phyloP scores from a whole-genome alignment of 2,888 invertebrate species.

The Drosophila monieri region DNA sequence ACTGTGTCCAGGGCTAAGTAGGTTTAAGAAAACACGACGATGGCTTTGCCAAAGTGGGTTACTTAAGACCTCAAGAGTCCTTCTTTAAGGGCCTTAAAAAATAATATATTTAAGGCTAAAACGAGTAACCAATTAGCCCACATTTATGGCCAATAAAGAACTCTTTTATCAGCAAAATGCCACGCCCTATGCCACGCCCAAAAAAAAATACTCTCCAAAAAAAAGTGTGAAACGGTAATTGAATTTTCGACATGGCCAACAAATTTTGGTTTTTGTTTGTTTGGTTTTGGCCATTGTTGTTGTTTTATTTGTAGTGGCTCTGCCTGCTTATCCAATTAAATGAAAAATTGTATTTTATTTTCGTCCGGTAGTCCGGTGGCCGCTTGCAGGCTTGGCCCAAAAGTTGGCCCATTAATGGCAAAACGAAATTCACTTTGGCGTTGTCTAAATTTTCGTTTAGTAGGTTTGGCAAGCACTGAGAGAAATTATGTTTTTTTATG shows the following conservation, averaged over 20 bases:
- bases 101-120: no score
- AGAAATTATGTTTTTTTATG: neutral
- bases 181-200: slow-evolving; percentile 34
- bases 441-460: slow-evolving; percentile 18
- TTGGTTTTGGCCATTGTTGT: slow-evolving; percentile 20
- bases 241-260: slow-evolving; percentile 54
- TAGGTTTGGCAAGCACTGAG: slow-evolving; percentile 8
- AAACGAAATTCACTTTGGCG: slow-evolving; percentile 54
- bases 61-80: no score
- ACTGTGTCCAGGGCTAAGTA: neutral
- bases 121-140: neutral
- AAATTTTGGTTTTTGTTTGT: slow-evolving; percentile 34
- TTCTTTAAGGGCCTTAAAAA: no score
- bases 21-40: neutral
- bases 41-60: no score
- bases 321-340: slow-evolving; percentile 48
- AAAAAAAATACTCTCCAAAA: neutral
- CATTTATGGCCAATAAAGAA: no score
- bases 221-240: slow-evolving; percentile 57
- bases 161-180: slow-evolving; percentile 16
- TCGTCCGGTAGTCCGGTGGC: slow-evolving; percentile 8
- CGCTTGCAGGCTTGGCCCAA: slow-evolving; percentile 54
- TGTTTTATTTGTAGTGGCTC: slow-evolving; percentile 6
- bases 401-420: slow-evolving; percentile 62
- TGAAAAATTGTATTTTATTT: slow-evolving; percentile 3